phyloP scores from a whole-genome alignment of 2,113 vertebrate species.

The Piaya cayana region DNA sequence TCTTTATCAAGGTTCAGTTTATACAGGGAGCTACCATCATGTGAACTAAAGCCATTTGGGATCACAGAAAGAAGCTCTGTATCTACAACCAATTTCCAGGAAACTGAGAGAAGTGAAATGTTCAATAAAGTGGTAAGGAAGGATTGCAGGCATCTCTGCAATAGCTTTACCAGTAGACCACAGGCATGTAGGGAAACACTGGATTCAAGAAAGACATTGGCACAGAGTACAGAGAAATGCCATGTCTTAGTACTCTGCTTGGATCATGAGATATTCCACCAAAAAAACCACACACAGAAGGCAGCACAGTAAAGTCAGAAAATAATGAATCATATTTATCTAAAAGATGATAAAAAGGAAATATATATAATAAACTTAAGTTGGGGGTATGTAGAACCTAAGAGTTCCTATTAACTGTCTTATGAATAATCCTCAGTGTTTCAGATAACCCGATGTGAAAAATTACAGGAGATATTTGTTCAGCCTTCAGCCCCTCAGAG shows the following conservation, averaged over 20 bases:
- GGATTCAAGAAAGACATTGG: background rate
- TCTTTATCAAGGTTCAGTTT: slow-evolving; percentile 11
- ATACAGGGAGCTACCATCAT: background rate
- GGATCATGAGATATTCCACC: background rate
- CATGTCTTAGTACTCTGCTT: background rate
- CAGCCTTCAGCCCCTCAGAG: background rate
- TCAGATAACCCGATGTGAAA: background rate
- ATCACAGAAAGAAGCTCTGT: slow-evolving; percentile 5
- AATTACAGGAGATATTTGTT: background rate
- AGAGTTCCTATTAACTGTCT: background rate
- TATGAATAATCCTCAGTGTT: background rate
- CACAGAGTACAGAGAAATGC: background rate
- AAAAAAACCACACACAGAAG: background rate
- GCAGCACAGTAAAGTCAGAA: background rate
- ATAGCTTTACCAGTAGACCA: slow-evolving; percentile 22
- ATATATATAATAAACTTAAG: background rate
- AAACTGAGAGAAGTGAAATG: background rate
- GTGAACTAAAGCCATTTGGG: background rate
- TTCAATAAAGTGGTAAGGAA: background rate
- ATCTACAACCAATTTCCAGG: slow-evolving; percentile 17
- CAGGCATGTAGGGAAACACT: slow-evolving; percentile 25
- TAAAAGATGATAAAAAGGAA: background rate
- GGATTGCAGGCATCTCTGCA: background rate
- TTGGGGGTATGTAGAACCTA: rapidly evolving
- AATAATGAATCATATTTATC: background rate